phyloP scores from a whole-genome alignment of 2,797 vertebrate genomes.

The Spinus olivaceus region DNA sequence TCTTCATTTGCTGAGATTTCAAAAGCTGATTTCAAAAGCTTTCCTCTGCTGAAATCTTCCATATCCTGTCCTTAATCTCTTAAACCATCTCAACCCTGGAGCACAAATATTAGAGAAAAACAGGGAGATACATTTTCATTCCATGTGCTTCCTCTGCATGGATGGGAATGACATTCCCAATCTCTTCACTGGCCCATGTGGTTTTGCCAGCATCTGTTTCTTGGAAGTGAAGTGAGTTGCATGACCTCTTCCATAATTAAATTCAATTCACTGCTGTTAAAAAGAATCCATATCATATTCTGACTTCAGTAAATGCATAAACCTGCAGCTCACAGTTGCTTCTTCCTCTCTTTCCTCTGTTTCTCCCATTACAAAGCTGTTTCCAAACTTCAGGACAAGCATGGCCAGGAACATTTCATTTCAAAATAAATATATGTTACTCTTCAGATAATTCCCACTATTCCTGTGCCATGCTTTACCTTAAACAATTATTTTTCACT shows the following conservation, averaged over 20 bases:
- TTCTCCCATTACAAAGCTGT: not conserved
- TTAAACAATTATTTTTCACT: not conserved
- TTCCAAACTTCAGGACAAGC: not conserved
- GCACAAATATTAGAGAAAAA: conserved; percentile 5
- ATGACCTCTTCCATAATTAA: not conserved
- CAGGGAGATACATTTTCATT: not conserved
- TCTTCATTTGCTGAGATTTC: not conserved
- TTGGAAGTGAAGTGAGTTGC: not conserved
- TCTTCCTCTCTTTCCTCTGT: not conserved
- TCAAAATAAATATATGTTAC: not conserved
- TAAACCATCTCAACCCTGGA: not conserved
- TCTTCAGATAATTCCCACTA: not conserved
- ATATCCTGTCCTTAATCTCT: conserved; percentile 46
- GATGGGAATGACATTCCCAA: not conserved
- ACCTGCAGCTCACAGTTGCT: not conserved
- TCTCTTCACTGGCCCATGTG: not conserved
- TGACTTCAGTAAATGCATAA: not conserved
- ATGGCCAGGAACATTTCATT: not conserved
- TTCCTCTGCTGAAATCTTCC: conserved; percentile 25
- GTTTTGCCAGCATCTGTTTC: conserved; percentile 1
- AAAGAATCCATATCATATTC: not conserved
- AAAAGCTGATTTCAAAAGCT: not conserved
- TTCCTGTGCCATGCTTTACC: not conserved
- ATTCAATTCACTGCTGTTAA: not conserved
- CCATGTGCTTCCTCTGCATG: not conserved